These are phyloP conservation scores for Toxotes lorentzi DNA, from an alignment of 2,797 vertebrate genomes.

Conservation along the genomic window DNA sequence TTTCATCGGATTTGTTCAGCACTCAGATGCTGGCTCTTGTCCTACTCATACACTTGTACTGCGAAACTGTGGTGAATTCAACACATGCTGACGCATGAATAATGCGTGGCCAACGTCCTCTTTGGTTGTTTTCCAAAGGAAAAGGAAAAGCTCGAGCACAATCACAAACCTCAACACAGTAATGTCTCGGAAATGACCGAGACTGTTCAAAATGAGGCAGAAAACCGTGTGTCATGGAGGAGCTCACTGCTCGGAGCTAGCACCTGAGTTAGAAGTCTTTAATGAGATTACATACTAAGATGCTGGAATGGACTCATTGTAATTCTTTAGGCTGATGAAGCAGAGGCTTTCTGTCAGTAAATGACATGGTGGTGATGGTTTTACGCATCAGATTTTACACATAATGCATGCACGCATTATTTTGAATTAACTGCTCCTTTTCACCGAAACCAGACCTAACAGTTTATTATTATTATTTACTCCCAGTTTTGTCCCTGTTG, in stretches of 20 bases:
- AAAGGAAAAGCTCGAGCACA: background rate
- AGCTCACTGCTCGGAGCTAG: background rate
- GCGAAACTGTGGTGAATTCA: background rate
- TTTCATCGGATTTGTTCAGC: slow-evolving; percentile 1
- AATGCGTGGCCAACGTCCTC: background rate
- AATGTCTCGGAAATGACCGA: background rate
- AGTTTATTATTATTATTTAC: background rate
- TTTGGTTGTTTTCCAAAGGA: background rate
- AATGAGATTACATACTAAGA: background rate
- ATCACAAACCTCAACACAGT: background rate
- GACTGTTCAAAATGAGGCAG: no score
- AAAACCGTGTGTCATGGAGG: background rate
- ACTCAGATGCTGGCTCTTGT: background rate
- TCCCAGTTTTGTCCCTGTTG: no score
- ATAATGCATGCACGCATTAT: background rate
- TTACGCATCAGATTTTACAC: background rate
- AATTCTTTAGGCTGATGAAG: background rate
- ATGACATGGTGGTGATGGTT: no score
- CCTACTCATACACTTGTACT: background rate
- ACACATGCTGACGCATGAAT: background rate
- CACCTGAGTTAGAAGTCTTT: background rate
- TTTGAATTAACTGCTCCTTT: background rate
- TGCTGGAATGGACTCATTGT: background rate
- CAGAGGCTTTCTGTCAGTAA: background rate
- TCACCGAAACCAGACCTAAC: background rate